Evolutionary conservation across 2,888 invertebrate species (phyloP).

Genomic region (Lamproptera curius): DNA sequence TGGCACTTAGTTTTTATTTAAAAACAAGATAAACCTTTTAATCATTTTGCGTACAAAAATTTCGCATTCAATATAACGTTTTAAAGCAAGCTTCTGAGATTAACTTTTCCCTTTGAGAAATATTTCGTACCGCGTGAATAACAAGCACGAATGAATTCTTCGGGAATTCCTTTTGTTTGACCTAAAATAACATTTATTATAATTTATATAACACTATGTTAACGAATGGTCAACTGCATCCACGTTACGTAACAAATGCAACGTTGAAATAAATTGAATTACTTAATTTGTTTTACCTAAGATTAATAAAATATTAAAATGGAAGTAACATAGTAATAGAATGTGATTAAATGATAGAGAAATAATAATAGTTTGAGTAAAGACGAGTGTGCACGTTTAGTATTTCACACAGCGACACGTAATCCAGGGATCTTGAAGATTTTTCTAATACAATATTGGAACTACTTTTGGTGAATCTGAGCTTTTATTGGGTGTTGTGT

Average conservation of each 20-base stretch:
- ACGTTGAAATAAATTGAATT: background rate
- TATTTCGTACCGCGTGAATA: background rate
- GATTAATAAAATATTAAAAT: no score
- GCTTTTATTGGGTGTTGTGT: conserved; percentile 21
- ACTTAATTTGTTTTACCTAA: no score
- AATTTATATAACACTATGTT: no score
- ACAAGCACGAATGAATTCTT: conserved; percentile 1
- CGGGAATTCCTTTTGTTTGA: background rate
- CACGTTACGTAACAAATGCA: background rate
- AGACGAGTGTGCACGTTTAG: background rate
- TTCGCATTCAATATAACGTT: background rate
- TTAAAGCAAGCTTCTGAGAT: background rate
- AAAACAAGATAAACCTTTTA: conserved; percentile 3
- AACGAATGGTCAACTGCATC: no score
- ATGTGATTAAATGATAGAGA: no score
- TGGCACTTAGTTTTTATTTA: background rate
- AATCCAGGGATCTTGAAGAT: conserved; percentile 9
- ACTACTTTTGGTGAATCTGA: conserved; percentile 12
- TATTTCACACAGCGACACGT: conserved; percentile 6
- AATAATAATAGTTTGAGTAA: background rate
- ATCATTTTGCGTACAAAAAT: background rate
- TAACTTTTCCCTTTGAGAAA: conserved; percentile 14
- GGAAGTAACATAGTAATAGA: no score
- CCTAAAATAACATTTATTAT: conserved; percentile 2
- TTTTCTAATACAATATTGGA: conserved; percentile 14